Conservation (phyloP, 37 sponge, comb jelly and placozoan genomes). For the Trichoplax adhaerens region DNA sequence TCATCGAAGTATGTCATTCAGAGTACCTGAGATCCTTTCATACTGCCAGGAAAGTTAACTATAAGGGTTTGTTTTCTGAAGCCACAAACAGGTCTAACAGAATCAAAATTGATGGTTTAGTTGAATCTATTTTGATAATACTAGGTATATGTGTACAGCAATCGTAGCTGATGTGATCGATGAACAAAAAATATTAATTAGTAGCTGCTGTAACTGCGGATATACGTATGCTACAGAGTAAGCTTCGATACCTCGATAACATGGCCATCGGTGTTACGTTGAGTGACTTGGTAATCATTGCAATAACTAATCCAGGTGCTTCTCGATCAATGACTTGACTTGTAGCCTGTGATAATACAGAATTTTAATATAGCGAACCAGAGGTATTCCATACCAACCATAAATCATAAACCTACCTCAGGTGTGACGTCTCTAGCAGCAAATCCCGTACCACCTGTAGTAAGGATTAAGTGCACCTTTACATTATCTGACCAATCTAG, state of each 20-base stretch:
- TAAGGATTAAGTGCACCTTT: slow-evolving; percentile 49
- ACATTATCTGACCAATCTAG: slow-evolving; percentile 38
- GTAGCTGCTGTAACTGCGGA: no score
- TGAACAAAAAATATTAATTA: no score
- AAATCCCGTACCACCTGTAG: slow-evolving; percentile 96
- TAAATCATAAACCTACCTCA: slow-evolving; percentile 29
- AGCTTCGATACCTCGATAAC: slow-evolving; percentile 53
- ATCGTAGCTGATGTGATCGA: no score
- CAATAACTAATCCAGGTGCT: slow-evolving; percentile 60
- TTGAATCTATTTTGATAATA: no score
- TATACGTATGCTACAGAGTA: no score
- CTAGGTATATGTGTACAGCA: no score
- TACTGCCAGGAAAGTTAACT: slow-evolving; percentile 86
- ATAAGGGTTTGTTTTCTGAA: slow-evolving; percentile 53
- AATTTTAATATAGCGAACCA: background rate
- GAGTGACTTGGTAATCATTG: slow-evolving; percentile 65
- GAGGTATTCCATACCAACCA: background rate
- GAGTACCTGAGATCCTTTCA: slow-evolving; percentile 54
- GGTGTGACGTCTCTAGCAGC: slow-evolving; percentile 89
- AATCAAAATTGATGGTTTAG: background rate
- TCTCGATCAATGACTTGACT: slow-evolving; percentile 56
- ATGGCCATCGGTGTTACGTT: slow-evolving; percentile 81
- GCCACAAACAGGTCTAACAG: slow-evolving; percentile 55
- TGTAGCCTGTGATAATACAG: slow-evolving; percentile 35
- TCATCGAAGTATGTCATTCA: no score